phyloP scores from a whole-genome alignment of 1,140 invertebrate genomes.

The Samia ricini region DNA sequence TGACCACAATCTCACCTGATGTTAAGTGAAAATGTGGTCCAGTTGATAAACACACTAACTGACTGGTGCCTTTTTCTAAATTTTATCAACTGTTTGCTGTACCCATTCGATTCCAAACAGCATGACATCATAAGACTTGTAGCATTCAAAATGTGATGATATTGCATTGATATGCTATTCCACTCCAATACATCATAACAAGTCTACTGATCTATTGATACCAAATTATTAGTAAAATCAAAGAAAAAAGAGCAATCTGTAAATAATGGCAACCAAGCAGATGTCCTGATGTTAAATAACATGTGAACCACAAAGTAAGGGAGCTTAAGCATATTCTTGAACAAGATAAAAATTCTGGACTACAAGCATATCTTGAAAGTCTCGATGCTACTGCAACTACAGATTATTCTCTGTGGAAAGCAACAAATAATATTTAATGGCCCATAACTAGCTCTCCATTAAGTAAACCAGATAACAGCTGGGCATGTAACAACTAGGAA shows the following conservation, averaged over 20 bases:
- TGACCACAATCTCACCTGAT: no score
- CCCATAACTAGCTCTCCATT: not conserved
- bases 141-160: conserved; percentile 5
- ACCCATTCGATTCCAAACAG: not conserved
- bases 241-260: not conserved
- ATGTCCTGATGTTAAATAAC: not conserved
- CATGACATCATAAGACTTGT: conserved; percentile 3
- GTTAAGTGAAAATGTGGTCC: no score
- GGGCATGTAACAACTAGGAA: conserved; percentile 8
- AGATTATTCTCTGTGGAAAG: conserved; percentile 8
- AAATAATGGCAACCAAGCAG: not conserved
- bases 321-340: not conserved
- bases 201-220: not conserved
- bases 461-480: conserved; percentile 12
- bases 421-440: conserved; percentile 12
- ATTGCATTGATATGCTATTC: conserved; percentile 9
- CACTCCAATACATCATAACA: not conserved
- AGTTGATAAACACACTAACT: no score
- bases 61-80: not conserved
- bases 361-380: not conserved
- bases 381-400: not conserved
- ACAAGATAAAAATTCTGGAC: not conserved
- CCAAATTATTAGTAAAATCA: not conserved
- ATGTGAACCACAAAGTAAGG: not conserved
- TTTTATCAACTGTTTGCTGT: not conserved